phyloP scores from a whole-genome alignment of 1,140 invertebrate species.

The Helicoverpa zea region DNA sequence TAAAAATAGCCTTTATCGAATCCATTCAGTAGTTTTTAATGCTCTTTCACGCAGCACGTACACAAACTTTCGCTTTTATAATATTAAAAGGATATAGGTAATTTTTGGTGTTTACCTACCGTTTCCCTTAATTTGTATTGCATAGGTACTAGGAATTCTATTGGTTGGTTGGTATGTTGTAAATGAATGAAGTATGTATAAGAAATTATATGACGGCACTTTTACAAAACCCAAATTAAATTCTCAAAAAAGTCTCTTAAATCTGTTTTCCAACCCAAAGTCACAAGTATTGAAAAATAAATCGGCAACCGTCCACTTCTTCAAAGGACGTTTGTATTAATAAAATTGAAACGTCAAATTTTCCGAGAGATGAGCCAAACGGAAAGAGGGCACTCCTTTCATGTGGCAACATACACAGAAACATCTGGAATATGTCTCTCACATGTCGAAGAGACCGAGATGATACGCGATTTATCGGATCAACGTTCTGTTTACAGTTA shows the following conservation, averaged over 20 bases:
- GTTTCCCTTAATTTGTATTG: too few species aligned
- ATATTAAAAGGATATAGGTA: too few species aligned
- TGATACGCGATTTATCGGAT: slow-evolving; percentile 66
- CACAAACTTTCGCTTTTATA: too few species aligned
- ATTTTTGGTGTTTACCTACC: too few species aligned
- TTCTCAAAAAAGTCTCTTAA: neutral
- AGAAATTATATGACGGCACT: too few species aligned
- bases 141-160: too few species aligned
- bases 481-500: slow-evolving; percentile 61
- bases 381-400: slow-evolving; percentile 57
- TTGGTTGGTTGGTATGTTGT: too few species aligned
- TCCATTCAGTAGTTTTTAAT: too few species aligned
- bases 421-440: slow-evolving; percentile 70
- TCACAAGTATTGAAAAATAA: slow-evolving; percentile 7
- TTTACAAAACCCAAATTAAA: too few species aligned
- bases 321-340: slow-evolving; percentile 38
- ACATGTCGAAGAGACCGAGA: slow-evolving; percentile 69
- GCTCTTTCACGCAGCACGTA: too few species aligned
- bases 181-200: too few species aligned
- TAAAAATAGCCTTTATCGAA: too few species aligned
- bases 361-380: slow-evolving; percentile 44
- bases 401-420: slow-evolving; percentile 66
- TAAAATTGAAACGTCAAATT: slow-evolving; percentile 39
- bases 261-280: neutral
- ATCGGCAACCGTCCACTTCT: neutral